Evolutionary conservation across 2,888 invertebrate species (phyloP).

Genomic region (Aethes cnicana): DNA sequence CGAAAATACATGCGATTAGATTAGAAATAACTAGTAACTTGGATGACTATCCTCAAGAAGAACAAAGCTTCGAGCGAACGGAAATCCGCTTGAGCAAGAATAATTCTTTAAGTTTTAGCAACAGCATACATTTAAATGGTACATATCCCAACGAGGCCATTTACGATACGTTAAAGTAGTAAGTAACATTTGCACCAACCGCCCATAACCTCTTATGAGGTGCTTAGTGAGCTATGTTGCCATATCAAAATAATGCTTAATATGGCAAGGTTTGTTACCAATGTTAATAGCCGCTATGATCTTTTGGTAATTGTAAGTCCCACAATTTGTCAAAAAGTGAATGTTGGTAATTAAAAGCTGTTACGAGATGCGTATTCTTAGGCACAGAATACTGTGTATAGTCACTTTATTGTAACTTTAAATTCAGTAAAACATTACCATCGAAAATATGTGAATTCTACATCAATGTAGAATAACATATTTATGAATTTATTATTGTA

Average conservation of each 20-base stretch:
- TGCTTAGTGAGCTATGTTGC: conserved; percentile 22
- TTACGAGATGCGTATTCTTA: no score
- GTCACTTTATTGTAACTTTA: conserved; percentile 5
- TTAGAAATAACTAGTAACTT: conserved; percentile 77
- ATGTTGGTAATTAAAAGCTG: no score
- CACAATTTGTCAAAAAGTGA: no score
- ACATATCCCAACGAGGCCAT: conserved; percentile 81
- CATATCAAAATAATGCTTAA: conserved; percentile 12
- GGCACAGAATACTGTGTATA: conserved; percentile 5
- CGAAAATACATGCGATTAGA: conserved; percentile 75
- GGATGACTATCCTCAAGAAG: conserved; percentile 66
- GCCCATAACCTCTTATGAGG: conserved; percentile 8
- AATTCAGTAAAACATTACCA: conserved; percentile 6
- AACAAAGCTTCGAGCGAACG: conserved; percentile 56
- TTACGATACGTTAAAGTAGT: conserved; percentile 78
- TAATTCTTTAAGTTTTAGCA: conserved; percentile 74
- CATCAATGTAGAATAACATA: no score
- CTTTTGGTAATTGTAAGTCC: background rate
- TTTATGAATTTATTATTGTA: no score
- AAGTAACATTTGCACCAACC: conserved; percentile 25
- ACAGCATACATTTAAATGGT: conserved; percentile 80
- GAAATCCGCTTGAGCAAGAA: conserved; percentile 72
- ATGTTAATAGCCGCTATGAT: background rate
- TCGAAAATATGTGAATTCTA: background rate
- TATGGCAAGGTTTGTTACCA: conserved; percentile 9